Conservation (phyloP, 2,888 invertebrate species). For the Synanthedon tipuliformis region DNA sequence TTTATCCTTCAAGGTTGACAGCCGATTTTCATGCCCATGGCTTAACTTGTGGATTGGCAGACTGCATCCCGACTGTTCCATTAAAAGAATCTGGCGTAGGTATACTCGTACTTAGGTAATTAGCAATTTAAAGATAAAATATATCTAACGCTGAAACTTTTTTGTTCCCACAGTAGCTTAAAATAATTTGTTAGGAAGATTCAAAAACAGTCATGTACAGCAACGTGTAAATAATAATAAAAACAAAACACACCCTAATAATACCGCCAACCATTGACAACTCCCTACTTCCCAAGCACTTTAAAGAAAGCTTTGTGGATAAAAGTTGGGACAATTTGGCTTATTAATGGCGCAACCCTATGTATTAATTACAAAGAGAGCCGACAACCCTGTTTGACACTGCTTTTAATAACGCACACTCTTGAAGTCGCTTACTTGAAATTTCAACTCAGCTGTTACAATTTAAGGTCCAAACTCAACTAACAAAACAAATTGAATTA, state of each 20-base stretch:
- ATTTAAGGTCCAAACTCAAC: constrained; percentile 19
- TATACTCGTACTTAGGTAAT: too few relatives aligned
- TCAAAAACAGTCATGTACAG: constrained; percentile 14
- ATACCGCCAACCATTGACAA: not conserved
- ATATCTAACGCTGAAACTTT: too few relatives aligned
- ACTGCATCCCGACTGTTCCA: too few relatives aligned
- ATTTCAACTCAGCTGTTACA: constrained; percentile 14
- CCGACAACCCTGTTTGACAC: constrained; percentile 48
- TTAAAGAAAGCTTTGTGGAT: constrained; percentile 25
- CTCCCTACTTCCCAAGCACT: not conserved
- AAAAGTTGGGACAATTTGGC: constrained; percentile 45
- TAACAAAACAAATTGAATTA: constrained; percentile 27
- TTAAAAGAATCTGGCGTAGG: too few relatives aligned
- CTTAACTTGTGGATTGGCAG: too few relatives aligned
- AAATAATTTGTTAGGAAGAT: too few relatives aligned
- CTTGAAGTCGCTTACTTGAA: constrained; percentile 26
- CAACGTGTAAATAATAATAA: constrained; percentile 6
- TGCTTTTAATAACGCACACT: constrained; percentile 49
- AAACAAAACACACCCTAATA: not conserved
- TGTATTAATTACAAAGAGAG: constrained; percentile 62
- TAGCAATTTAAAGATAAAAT: too few relatives aligned
- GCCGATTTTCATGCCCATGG: too few relatives aligned
- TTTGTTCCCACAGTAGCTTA: too few relatives aligned
- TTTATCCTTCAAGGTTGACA: too few relatives aligned
- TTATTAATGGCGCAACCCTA: constrained; percentile 57